phyloP scores from a whole-genome alignment of 2,113 vertebrate species.

The Gopherus flavomarginatus region DNA sequence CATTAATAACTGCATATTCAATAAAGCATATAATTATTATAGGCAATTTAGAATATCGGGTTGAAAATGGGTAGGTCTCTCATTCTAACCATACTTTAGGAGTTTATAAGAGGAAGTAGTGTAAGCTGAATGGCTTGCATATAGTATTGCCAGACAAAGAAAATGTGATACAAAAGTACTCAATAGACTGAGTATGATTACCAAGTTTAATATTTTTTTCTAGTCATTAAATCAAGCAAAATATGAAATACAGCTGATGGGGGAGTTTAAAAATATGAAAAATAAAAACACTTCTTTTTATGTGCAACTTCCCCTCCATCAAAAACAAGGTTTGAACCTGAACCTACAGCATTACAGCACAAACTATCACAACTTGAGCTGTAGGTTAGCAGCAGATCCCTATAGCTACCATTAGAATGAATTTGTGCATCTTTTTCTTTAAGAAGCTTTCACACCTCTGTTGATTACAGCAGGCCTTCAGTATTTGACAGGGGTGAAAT shows the following conservation, averaged over 20 bases:
- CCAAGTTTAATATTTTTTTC: neutral
- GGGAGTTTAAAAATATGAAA: neutral
- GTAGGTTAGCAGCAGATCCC: neutral
- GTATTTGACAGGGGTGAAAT: neutral
- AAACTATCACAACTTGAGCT: no score
- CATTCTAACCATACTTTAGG: neutral
- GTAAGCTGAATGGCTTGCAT: neutral
- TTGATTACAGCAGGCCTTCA: neutral
- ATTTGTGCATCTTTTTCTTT: neutral
- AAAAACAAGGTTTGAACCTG: neutral
- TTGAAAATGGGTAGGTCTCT: neutral
- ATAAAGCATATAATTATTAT: neutral
- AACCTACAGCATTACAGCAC: no score
- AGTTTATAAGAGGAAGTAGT: neutral
- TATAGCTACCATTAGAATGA: neutral
- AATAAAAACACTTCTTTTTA: no score
- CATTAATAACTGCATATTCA: neutral
- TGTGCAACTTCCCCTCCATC: no score
- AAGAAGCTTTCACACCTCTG: neutral
- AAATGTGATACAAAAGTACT: neutral
- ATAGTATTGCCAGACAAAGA: neutral
- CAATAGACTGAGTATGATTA: neutral
- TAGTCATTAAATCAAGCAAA: neutral
- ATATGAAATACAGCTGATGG: neutral
- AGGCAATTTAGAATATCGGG: neutral